Percentiles rank a stretch among this genome's conserved stretches.
These are phyloP conservation scores for Melanotaenia maccullochi DNA, from an alignment of 2,797 vertebrate species.

Conservation along the genomic window DNA sequence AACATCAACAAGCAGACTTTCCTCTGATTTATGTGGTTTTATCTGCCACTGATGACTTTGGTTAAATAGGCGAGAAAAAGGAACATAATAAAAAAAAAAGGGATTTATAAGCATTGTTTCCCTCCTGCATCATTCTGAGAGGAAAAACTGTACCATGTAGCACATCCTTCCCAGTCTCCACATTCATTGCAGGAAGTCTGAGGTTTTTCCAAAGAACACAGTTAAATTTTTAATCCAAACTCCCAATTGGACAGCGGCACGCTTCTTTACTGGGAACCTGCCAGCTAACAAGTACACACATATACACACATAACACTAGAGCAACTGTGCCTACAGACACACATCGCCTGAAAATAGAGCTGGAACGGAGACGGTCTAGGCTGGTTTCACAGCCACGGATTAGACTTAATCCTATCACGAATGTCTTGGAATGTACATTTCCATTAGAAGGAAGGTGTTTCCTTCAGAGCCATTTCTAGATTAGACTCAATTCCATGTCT, in stretches of 20 bases:
- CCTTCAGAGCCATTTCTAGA: conserved; percentile 30
- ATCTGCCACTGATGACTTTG: conserved; percentile 72
- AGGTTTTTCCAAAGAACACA: conserved; percentile 56
- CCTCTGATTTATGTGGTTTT: conserved; percentile 66
- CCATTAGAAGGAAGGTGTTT: conserved; percentile 49
- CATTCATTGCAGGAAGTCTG: conserved; percentile 32
- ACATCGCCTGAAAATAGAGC: conserved; percentile 45
- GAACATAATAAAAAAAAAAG: conserved; percentile 26
- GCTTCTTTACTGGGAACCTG: background rate
- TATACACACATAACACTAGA: conserved; percentile 13
- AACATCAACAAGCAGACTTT: conserved; percentile 39
- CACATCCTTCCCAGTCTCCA: conserved; percentile 35
- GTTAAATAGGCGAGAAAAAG: conserved; percentile 53
- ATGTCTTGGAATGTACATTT: conserved; percentile 67
- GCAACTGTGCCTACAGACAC: conserved; percentile 5
- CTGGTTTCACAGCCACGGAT: conserved; percentile 71
- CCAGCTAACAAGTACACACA: background rate
- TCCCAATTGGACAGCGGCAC: conserved; percentile 24
- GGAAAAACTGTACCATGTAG: conserved; percentile 56
- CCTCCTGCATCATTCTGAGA: conserved; percentile 37
- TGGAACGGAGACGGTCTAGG: conserved; percentile 52
- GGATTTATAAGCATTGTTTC: conserved; percentile 44
- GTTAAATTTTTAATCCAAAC: conserved; percentile 59
- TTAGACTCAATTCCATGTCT: conserved; percentile 10
- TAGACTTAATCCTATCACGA: conserved; percentile 70